Evolutionary conservation across 2,888 invertebrate genomes (phyloP).

Genomic region (Diarsia dahlii): DNA sequence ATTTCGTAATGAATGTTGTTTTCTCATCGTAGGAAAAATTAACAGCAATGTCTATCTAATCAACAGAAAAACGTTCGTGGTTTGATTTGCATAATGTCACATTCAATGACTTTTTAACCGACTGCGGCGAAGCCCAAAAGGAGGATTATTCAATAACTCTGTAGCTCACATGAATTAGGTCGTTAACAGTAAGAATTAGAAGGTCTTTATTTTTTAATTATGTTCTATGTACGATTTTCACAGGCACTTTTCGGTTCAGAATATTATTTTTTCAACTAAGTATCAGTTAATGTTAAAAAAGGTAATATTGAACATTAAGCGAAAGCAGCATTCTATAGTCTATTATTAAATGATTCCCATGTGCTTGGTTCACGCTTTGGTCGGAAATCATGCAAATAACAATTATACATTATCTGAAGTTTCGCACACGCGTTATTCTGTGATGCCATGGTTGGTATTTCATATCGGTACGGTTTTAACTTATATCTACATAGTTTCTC

Average conservation of each 20-base stretch:
- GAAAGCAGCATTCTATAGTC: conserved; percentile 1
- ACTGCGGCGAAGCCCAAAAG: too few species aligned
- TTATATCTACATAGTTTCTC: neutral
- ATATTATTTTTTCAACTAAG: neutral
- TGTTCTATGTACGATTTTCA: too few species aligned
- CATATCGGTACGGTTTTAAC: neutral
- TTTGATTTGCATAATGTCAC: neutral
- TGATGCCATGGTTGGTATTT: neutral
- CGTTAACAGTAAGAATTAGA: neutral
- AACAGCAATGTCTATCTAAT: neutral
- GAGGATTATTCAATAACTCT: neutral
- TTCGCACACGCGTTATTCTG: neutral
- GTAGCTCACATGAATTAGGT: neutral
- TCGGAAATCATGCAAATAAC: conserved; percentile 25
- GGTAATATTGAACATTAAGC: neutral
- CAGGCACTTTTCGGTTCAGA: neutral
- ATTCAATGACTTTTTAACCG: neutral
- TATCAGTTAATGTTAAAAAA: neutral
- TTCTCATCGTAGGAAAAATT: neutral
- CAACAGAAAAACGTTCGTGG: neutral
- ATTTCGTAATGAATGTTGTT: conserved; percentile 29
- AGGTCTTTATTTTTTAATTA: too few species aligned
- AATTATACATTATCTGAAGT: conserved; percentile 3
- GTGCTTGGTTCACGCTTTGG: conserved; percentile 6
- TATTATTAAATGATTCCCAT: conserved; percentile 21